phyloP scores from a whole-genome alignment of 2,113 vertebrate species.

The Dinomys branickii region DNA sequence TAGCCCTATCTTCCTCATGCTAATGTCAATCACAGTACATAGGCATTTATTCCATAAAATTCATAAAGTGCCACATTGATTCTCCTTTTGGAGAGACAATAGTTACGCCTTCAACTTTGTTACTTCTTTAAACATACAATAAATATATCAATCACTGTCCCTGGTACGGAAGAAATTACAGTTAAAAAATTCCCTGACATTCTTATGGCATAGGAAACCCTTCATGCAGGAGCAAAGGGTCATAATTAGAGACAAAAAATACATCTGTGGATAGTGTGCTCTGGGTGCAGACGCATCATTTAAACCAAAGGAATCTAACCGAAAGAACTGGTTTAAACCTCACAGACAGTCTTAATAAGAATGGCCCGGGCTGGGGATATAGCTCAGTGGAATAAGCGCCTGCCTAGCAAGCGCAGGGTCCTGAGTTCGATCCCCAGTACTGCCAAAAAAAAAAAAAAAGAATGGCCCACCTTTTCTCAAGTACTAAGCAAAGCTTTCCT shows the following conservation, averaged over 20 bases:
- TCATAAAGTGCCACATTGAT: not conserved
- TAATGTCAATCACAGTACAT: not conserved
- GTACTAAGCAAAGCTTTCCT: not conserved
- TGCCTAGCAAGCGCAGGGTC: too few relatives aligned
- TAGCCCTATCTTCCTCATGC: not conserved
- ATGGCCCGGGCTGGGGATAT: too few relatives aligned
- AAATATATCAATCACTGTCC: not conserved
- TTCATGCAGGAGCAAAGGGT: not conserved
- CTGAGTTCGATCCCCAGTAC: too few relatives aligned
- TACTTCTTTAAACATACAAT: not conserved
- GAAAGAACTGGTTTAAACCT: not conserved
- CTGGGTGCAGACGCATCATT: fast-evolving
- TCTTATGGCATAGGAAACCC: not conserved
- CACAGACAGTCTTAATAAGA: not conserved
- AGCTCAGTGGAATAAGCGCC: too few relatives aligned
- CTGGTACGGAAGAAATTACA: not conserved
- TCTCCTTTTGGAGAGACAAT: not conserved
- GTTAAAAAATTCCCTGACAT: not conserved
- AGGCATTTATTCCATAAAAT: not conserved
- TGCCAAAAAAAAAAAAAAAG: too few relatives aligned
- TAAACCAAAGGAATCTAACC: not conserved
- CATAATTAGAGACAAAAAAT: not conserved
- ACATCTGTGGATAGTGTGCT: not conserved
- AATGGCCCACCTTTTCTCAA: not conserved
- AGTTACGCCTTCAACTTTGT: not conserved